These are phyloP conservation scores for Eumacrocentrus americanus DNA, from an alignment of 2,888 invertebrate species.

Conservation along the genomic window DNA sequence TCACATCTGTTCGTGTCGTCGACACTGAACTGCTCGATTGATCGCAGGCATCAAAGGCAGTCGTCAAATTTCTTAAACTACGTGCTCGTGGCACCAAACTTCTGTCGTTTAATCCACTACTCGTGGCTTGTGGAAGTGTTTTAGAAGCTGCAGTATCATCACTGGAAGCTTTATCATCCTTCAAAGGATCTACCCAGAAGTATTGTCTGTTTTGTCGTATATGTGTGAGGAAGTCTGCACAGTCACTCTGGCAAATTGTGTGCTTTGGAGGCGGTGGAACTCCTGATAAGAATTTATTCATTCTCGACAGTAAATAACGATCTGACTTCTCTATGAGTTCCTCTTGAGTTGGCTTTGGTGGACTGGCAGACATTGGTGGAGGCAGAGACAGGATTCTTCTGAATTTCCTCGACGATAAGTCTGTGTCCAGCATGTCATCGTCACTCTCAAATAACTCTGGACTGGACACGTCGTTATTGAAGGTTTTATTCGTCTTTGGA, in stretches of 20 bases:
- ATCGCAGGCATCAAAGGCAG: constrained; percentile 53
- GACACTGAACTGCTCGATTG: constrained; percentile 35
- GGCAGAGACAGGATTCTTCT: constrained; percentile 16
- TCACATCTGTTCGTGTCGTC: constrained; percentile 11
- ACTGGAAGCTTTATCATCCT: constrained; percentile 24
- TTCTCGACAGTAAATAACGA: constrained; percentile 56
- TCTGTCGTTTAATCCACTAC: constrained; percentile 4
- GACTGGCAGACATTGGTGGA: constrained; percentile 1
- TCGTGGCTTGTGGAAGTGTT: not conserved
- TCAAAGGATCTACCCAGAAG: constrained; percentile 59
- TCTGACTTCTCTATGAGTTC: constrained; percentile 56
- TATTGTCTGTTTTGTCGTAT: constrained; percentile 66
- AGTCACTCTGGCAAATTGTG: constrained; percentile 72
- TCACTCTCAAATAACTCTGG: constrained; percentile 58
- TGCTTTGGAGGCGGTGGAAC: constrained; percentile 78
- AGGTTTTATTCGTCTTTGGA: constrained; percentile 19
- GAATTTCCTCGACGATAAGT: constrained; percentile 22
- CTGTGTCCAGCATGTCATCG: constrained; percentile 46
- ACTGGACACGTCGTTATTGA: constrained; percentile 40
- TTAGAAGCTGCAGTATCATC: constrained; percentile 13
- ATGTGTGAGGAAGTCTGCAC: constrained; percentile 69
- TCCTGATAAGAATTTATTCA: constrained; percentile 71
- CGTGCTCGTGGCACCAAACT: constrained; percentile 38
- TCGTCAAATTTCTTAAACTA: constrained; percentile 48
- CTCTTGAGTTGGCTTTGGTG: constrained; percentile 41